Conservation (phyloP, 1,140 invertebrate species). For the Gryllus bimaculatus region DNA sequence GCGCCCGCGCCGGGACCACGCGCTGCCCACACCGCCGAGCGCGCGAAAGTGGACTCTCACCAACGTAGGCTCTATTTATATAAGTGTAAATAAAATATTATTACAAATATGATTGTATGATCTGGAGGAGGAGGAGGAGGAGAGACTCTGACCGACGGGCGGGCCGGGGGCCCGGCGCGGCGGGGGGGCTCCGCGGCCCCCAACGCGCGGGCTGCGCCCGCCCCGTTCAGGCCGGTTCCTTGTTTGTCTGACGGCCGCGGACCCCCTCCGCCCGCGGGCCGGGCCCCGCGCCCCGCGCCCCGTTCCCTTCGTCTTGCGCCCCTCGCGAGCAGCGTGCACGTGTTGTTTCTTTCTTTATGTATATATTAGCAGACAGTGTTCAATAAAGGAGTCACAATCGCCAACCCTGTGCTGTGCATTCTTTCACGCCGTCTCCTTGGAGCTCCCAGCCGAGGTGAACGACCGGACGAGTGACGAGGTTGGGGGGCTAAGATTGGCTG, state of each 20-base stretch:
- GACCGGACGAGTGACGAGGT: no score
- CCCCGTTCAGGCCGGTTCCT: neutral
- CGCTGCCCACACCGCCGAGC: no score
- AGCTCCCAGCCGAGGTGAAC: no score
- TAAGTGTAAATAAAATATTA: neutral
- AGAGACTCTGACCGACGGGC: neutral
- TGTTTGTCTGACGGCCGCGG: neutral
- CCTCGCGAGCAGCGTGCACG: neutral
- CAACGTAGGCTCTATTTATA: neutral
- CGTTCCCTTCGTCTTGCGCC: neutral
- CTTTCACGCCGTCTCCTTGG: no score
- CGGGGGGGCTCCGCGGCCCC: no score
- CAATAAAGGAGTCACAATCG: neutral
- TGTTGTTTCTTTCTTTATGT: neutral
- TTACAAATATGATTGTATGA: neutral
- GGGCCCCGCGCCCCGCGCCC: no score
- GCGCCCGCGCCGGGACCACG: neutral
- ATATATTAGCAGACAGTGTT: constrained; percentile 5
- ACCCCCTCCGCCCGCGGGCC: no score
- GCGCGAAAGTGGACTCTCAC: neutral
- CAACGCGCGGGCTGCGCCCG: no score
- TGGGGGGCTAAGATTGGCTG: no score
- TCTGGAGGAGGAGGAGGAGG: neutral
- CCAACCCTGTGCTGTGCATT: no score
- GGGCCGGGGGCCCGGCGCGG: no score